Base-by-base conservation (phyloP, 2,888 invertebrate genomes). In the Caenorhabditis zanzibari region DNA sequence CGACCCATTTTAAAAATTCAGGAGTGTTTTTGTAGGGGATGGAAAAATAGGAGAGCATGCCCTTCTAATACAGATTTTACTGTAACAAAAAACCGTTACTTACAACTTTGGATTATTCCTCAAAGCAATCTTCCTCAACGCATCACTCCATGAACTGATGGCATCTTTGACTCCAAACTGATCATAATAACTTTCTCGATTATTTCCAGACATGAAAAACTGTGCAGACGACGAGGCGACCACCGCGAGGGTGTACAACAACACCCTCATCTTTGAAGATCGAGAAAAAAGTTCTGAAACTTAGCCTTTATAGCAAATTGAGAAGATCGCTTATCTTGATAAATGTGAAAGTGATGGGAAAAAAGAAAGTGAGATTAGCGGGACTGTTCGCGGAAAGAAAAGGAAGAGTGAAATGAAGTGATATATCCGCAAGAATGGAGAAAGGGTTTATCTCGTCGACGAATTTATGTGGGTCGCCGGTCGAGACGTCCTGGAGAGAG, bases 91-190 rank as follows among this genome's bases (percentile, higher is more conserved):
- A 47, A 47, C n/a, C 5, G 6, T 6, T 41, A 76, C 72, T 79
- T 19, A 79, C 81, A 49, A 80, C 58, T 81, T 79, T 14, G 84
- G 84, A 44, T 81, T 82, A 19, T 88, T 85, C 49, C 85, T 66
- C 26, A 85, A 41, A 1, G 87, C 86, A 32, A 89, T 82, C 44
- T 86, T 85, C 56, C 85, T 79, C 24, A 89, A 32, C 1, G 85
- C 79, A 22, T 88, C 82, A 61, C 86, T 84, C 89, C 89, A 89
- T 19, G 58, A 71, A 24, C 76, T 82, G 9, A 89, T 76, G 2
- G 89, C 87, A 52, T 89, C 85, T 56, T 83, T 82, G 77, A 89
- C 84, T 54, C 89, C 89, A 41, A 89, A 82, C 59, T 81, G 82
- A 52, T 88, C 88, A 16, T 68, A 28, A 61, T 85, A 79, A 10